Conservation (phyloP, 64 coral and sea anemone genomes). For the Montipora capricornis region DNA sequence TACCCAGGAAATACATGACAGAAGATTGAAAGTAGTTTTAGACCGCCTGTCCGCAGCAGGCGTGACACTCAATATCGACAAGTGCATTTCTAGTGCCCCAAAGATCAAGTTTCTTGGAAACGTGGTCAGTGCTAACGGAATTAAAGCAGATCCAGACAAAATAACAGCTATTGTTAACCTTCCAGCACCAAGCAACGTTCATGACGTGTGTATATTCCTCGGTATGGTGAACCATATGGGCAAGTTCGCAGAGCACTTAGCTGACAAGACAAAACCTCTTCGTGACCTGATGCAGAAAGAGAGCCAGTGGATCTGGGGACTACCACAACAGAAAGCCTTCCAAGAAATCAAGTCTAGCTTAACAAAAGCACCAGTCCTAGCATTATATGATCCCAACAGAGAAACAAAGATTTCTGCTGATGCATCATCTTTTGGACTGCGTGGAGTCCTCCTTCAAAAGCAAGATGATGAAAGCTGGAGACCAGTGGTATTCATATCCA, state of each 20-base stretch:
- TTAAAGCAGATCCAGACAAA: slow-evolving; percentile 29
- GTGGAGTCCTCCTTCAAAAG: too few species aligned
- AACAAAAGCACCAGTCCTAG: too few species aligned
- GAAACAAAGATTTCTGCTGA: too few species aligned
- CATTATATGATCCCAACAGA: not conserved
- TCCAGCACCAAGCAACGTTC: not conserved
- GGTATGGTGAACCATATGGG: slow-evolving; percentile 25
- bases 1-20: slow-evolving; percentile 2
- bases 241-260: not conserved
- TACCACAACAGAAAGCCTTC: not conserved
- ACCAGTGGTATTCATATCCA: too few species aligned
- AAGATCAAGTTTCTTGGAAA: slow-evolving; percentile 32
- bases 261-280: slow-evolving; percentile 8
- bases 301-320: slow-evolving; percentile 4
- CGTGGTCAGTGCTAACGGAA: not conserved
- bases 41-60: not conserved
- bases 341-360: not conserved
- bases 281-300: not conserved
- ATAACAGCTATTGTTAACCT: slow-evolving; percentile 9
- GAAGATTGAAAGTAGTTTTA: not conserved
- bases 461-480: too few species aligned
- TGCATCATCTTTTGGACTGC: too few species aligned
- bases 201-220: not conserved
- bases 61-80: slow-evolving; percentile 20
- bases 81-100: slow-evolving; percentile 14